phyloP scores from a whole-genome alignment of 2,797 vertebrate species.

The Antrozous pallidus region DNA sequence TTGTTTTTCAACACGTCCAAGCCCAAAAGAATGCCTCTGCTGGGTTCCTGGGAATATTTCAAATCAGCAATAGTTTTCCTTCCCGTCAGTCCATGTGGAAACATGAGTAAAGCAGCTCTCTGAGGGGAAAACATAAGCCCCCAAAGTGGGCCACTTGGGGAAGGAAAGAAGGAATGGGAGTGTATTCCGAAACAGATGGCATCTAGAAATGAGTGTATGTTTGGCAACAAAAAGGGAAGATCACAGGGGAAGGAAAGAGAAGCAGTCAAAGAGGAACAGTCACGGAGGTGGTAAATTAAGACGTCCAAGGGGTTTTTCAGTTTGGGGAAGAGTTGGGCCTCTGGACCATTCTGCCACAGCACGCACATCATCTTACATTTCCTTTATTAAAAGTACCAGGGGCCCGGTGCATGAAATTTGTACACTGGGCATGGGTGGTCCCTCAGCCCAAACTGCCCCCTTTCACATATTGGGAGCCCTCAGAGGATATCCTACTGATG shows the following conservation, averaged over 20 bases:
- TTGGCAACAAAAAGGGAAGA: conserved; percentile 63
- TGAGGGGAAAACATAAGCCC: neutral
- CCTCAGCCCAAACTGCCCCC: too few species aligned
- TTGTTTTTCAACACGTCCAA: neutral
- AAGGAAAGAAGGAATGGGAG: conserved; percentile 47
- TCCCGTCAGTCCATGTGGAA: neutral
- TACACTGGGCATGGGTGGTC: too few species aligned
- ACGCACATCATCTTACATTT: conserved; percentile 10
- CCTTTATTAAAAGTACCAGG: conserved; percentile 44
- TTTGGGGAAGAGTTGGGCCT: conserved; percentile 23
- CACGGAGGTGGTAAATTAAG: conserved; percentile 73
- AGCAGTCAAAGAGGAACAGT: conserved; percentile 52
- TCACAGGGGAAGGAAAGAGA: conserved; percentile 43
- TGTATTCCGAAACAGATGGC: conserved; percentile 73
- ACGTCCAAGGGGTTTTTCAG: conserved; percentile 72
- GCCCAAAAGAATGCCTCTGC: neutral
- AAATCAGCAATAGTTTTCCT: neutral
- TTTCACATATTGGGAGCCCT: too few species aligned
- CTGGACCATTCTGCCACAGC: conserved; percentile 38
- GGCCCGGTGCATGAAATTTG: too few species aligned
- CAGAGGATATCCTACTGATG: too few species aligned
- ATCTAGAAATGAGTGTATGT: conserved; percentile 68
- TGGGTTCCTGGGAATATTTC: neutral
- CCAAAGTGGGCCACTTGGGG: neutral
- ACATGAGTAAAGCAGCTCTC: neutral